A percentile compares a stretch with the other conserved stretches of the same genome.
phyloP scores from a whole-genome alignment of 2,888 invertebrate genomes.

The Matsumyia berberina region DNA sequence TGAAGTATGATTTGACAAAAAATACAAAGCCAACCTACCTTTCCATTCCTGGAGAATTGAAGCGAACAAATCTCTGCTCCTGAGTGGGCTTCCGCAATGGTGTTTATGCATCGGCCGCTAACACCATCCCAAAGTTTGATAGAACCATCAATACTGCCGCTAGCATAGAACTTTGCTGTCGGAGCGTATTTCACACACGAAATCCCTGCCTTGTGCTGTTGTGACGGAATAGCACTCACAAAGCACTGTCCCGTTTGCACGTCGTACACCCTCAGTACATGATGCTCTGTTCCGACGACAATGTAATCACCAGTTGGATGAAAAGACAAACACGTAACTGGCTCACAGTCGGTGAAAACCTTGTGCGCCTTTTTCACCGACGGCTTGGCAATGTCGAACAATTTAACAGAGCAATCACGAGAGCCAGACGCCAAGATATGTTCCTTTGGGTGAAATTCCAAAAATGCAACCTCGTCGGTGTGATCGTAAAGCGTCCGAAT shows the following conservation, averaged over 20 bases:
- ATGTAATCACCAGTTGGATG: conserved; percentile 98
- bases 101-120: conserved; percentile 95
- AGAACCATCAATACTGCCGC: conserved; percentile 95
- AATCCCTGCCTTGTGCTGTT: conserved; percentile 92
- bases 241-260: conserved; percentile 98
- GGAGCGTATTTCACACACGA: conserved; percentile 89
- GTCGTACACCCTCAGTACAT: conserved; percentile 95
- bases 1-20: not conserved
- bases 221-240: conserved; percentile 94
- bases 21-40: conserved; percentile 86
- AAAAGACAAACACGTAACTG: conserved; percentile 94
- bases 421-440: conserved; percentile 98
- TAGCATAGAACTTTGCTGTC: conserved; percentile 87
- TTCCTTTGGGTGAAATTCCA: conserved; percentile 98
- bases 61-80: conserved; percentile 97
- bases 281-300: conserved; percentile 96
- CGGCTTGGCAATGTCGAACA: conserved; percentile 99
- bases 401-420: conserved; percentile 95
- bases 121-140: conserved; percentile 99
- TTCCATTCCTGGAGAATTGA: conserved; percentile 96
- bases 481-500: conserved; percentile 97
- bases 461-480: conserved; percentile 97
- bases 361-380: conserved; percentile 99
- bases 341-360: conserved; percentile 97
- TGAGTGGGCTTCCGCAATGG: conserved; percentile 96